Evolutionary conservation across 2,113 vertebrate species (phyloP).

Genomic region (Kryptolebias marmoratus): DNA sequence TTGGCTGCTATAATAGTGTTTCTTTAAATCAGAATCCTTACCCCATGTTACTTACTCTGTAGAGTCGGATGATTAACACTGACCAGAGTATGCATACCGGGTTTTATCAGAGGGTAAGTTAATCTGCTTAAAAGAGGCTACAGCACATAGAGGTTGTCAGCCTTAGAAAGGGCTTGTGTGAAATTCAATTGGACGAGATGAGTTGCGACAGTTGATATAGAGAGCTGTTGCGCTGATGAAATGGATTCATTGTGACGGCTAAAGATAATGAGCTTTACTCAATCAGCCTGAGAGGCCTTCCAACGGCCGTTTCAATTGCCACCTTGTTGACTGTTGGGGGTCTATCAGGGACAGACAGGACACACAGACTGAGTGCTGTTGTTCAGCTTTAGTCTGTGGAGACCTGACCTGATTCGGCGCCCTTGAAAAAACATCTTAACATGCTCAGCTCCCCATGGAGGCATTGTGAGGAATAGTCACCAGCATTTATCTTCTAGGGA

Average conservation of each 20-base stretch:
- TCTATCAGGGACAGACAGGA: conserved; percentile 21
- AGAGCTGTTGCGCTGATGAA: conserved; percentile 76
- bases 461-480: background rate
- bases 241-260: conserved; percentile 79
- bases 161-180: conserved; percentile 74
- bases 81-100: conserved; percentile 59
- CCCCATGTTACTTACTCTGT: conserved; percentile 24
- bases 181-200: conserved; percentile 82
- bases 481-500: background rate
- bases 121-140: conserved; percentile 77
- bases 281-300: conserved; percentile 71
- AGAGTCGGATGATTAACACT: conserved; percentile 51
- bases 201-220: conserved; percentile 80
- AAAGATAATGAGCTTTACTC: conserved; percentile 78
- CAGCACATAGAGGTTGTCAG: conserved; percentile 70
- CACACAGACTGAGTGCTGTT: conserved; percentile 11
- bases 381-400: conserved; percentile 10
- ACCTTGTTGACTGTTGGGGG: conserved; percentile 26
- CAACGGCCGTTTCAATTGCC: conserved; percentile 49
- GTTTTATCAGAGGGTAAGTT: conserved; percentile 75
- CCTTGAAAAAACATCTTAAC: background rate
- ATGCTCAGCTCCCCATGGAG: background rate
- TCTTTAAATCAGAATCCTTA: conserved; percentile 18
- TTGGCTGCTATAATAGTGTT: background rate
- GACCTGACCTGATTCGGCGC: background rate